Evolutionary conservation across 1,140 invertebrate genomes (phyloP).

Genomic region (Chionoecetes opilio): DNA sequence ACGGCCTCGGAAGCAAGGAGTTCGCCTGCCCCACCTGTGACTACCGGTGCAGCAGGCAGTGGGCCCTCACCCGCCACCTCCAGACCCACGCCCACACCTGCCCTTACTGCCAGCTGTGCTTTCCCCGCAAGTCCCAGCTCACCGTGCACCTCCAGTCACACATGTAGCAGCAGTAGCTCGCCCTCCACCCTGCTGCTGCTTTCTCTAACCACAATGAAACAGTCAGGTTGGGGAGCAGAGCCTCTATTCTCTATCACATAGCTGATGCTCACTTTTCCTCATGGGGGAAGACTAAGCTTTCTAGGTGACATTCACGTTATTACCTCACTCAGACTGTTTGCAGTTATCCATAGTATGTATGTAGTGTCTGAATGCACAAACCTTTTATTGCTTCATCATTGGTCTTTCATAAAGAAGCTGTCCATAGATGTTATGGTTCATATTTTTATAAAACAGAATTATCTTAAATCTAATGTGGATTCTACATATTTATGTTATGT

Average conservation of each 20-base stretch:
- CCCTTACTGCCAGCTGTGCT: slow-evolving; percentile 51
- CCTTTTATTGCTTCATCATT: slow-evolving; percentile 12
- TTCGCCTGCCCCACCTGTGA: slow-evolving; percentile 54
- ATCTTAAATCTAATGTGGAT: background rate
- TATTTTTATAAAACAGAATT: slow-evolving; percentile 7
- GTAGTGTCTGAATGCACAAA: slow-evolving; percentile 30
- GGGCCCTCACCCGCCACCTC: slow-evolving; percentile 58
- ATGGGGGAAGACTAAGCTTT: background rate
- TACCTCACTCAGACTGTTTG: background rate
- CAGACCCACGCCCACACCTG: slow-evolving; percentile 57
- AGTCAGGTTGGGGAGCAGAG: background rate
- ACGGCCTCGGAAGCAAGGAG: background rate
- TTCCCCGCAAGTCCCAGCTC: slow-evolving; percentile 41
- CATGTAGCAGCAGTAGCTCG: background rate
- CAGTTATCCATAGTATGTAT: background rate
- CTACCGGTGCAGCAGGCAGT: slow-evolving; percentile 41
- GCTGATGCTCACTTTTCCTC: background rate
- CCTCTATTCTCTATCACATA: background rate
- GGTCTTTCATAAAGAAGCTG: slow-evolving; percentile 17
- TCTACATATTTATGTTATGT: background rate
- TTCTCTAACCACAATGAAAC: background rate
- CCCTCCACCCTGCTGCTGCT: background rate
- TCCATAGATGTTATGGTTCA: slow-evolving; percentile 3
- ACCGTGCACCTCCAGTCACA: slow-evolving; percentile 48
- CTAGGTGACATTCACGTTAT: background rate